These are phyloP conservation scores for Phylloscopus trochiloides DNA, from an alignment of 2,113 vertebrate species.

Conservation along the genomic window DNA sequence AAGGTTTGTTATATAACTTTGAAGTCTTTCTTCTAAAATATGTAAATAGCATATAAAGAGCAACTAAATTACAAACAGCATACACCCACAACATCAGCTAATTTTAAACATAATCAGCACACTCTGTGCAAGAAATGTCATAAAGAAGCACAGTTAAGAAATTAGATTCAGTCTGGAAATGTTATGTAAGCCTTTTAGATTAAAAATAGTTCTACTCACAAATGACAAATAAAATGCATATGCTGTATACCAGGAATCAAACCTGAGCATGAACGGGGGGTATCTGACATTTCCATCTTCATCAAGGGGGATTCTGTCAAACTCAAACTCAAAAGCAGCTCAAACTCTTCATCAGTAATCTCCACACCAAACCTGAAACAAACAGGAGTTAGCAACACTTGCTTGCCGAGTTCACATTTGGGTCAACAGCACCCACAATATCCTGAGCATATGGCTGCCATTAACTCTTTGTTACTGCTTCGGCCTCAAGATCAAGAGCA, in stretches of 20 bases:
- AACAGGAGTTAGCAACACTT: constrained; percentile 72
- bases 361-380: constrained; percentile 79
- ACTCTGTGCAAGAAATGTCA: neutral
- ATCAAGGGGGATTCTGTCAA: constrained; percentile 76
- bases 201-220: constrained; percentile 31
- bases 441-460: constrained; percentile 90
- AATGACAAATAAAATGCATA: constrained; percentile 41
- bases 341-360: constrained; percentile 86
- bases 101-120: neutral
- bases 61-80: neutral
- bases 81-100: neutral
- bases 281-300: constrained; percentile 81
- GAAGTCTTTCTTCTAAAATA: neutral
- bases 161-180: neutral
- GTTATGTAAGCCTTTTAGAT: neutral
- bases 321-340: constrained; percentile 68
- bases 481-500: constrained; percentile 76
- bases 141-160: neutral
- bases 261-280: constrained; percentile 56
- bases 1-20: neutral
- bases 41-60: neutral
- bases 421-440: constrained; percentile 81
- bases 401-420: constrained; percentile 80
- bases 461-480: constrained; percentile 86
- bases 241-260: constrained; percentile 43